Evolutionary conservation across 2,797 vertebrate species (phyloP).

Genomic region (Peromyscus eremicus): DNA sequence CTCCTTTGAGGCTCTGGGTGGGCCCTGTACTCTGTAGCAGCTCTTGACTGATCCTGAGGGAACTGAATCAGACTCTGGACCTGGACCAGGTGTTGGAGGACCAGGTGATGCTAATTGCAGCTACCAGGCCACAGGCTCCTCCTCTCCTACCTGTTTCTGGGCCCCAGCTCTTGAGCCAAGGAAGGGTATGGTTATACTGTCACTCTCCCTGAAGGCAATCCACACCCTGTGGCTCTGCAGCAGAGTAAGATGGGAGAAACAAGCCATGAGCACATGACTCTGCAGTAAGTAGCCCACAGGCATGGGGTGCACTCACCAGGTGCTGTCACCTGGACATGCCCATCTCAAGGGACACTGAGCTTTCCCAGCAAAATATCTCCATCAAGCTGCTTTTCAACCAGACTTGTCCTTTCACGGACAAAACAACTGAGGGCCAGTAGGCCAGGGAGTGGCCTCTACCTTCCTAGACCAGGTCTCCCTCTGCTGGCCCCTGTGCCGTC

Average conservation of each 20-base stretch:
- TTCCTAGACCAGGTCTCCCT: background rate
- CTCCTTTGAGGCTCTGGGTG: background rate
- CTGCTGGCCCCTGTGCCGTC: too few relatives aligned
- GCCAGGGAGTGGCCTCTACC: background rate
- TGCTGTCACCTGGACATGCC: background rate
- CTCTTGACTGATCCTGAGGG: background rate
- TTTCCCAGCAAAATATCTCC: background rate
- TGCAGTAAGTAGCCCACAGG: background rate
- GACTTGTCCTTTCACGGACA: background rate
- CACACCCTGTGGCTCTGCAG: background rate
- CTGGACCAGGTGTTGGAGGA: too few relatives aligned
- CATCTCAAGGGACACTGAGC: background rate
- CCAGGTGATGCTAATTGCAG: background rate
- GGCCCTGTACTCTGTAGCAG: rapidly evolving
- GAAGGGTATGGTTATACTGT: background rate
- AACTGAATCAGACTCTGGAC: background rate
- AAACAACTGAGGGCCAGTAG: background rate
- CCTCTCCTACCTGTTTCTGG: background rate
- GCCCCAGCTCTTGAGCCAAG: background rate
- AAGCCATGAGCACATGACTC: background rate
- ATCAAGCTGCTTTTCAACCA: background rate
- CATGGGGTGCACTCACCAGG: background rate
- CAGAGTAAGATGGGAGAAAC: background rate
- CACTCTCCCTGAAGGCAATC: background rate
- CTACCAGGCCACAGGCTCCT: background rate